Base-by-base conservation (phyloP, 2,797 vertebrate species). In the Dendrocincla tyrannina region DNA sequence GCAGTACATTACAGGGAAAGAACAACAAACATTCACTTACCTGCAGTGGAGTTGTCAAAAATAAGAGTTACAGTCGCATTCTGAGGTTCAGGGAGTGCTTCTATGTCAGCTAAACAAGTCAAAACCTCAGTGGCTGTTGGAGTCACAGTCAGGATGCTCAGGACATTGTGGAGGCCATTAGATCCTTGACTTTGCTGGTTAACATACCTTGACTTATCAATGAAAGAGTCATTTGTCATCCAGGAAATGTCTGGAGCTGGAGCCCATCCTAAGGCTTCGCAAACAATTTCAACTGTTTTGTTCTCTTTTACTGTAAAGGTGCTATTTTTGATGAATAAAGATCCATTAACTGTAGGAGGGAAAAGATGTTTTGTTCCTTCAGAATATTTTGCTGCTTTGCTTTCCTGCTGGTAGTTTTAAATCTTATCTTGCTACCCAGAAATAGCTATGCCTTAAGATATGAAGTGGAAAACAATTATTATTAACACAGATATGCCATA, bases 21-120 rank as follows among this genome's bases (percentile, higher is more conserved):
- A 35, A 77, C 52, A 82, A 64, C 20, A 64, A 92, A 66, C 23
- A 39, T 69, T 70, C 63, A 96, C 97, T 97, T 97, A 98, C 98
- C 97, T 63, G 5, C 6, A 7, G 80, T 24, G 74, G 92, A 77
- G 41, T 89, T 94, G 66, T 77, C 96, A 93, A 99, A 98, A 79
- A 97, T 98, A 50, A 99, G 95, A 52, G 70, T 96, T 70, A 98
- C 73, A 5, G 95, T 91, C 68, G 97, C 97, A 44, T 91, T 97
- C 94, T 98, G 97, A 19, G 97, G 98, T 23, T 44, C 82, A n/a
- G 64, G 42, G 46, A 98, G 97, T 44, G 96, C 98, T 83, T 98
- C 96, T 96, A 99, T 97, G 20, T 95, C 96, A 70, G 98, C 99
- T 98, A 98, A 97, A 81, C 99, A 99, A 37, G 98, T 98, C 95